Evolutionary conservation across 2,888 invertebrate genomes (phyloP).

Genomic region (Alentia gelatinosa): DNA sequence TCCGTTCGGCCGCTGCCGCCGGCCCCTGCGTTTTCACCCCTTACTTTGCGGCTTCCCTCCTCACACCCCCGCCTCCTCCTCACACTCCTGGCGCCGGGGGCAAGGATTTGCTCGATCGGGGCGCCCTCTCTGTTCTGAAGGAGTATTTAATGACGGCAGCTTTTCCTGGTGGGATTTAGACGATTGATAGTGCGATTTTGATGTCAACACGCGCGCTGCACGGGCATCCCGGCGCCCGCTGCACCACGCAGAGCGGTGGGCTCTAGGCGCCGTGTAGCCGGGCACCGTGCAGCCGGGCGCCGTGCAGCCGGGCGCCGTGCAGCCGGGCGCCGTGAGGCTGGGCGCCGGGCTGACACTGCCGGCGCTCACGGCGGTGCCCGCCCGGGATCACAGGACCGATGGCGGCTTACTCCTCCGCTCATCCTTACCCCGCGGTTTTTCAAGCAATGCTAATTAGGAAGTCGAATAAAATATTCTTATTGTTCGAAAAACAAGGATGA

Average conservation of each 20-base stretch:
- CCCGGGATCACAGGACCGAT: neutral
- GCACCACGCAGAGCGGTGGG: no score
- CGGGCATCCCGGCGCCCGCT: neutral
- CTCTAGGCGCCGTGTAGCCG: no score
- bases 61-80: neutral
- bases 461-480: slow-evolving; percentile 5
- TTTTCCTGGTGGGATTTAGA: neutral
- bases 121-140: neutral
- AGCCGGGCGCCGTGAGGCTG: no score
- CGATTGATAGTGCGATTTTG: slow-evolving; percentile 35
- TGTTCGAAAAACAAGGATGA: neutral
- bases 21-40: neutral
- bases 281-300: no score
- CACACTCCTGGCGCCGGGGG: neutral
- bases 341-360: no score
- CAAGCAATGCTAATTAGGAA: neutral
- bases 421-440: neutral
- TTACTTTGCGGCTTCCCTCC: slow-evolving; percentile 25
- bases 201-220: slow-evolving; percentile 2
- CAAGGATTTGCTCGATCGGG: neutral
- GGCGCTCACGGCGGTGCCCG: neutral
- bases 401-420: neutral
- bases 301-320: no score
- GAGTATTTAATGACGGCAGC: neutral
- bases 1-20: neutral